Base-by-base conservation (phyloP, 2,113 vertebrate genomes). In the Brachirus orientalis region DNA sequence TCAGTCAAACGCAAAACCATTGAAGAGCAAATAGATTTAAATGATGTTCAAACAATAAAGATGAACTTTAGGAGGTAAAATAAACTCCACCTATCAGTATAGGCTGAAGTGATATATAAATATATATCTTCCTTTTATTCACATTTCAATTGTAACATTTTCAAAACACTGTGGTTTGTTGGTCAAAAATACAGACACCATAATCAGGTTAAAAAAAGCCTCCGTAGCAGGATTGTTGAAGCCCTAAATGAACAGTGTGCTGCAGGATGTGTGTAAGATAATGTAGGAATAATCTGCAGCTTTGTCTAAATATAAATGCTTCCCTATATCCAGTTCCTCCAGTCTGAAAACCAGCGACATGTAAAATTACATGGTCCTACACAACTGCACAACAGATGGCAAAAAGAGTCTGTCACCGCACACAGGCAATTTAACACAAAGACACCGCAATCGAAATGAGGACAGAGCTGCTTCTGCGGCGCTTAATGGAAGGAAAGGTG, bases 381-480 rank as follows among this genome's bases (percentile, higher is more conserved):
- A 70, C n/a, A 18, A 60, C 54, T 35, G 10, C 38, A 61, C 22
- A 63, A 83, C 86, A 89, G 73, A 55, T 74, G 80, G 84, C 72
- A 64, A 76, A 87, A 72, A 74, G 81, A 77, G 55, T 72, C 69
- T 77, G 82, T 60, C 20, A 18, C 69, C 2, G 51, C 73, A 48
- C 65, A 52, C 72, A 50, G 63, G 70, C 76, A 20, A 50, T 82
- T 66, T 55, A 63, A 66, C 79, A 74, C 64, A 69, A 60, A 13
- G 53, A 59, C 35, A 73, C 41, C 33, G 16, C 41, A 16, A 22
- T 19, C 0, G 2, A 43, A 78, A 79, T 63, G 1, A 79, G 82
- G 77, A 62, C 64, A 63, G 50, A 66, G 56, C 28, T 56, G 55
- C 59, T 52, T 60, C 46, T 38, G 51, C 48, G 6, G 22, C 63